Evolutionary conservation across 2,113 vertebrate species (phyloP).

Genomic region (Gambusia affinis): DNA sequence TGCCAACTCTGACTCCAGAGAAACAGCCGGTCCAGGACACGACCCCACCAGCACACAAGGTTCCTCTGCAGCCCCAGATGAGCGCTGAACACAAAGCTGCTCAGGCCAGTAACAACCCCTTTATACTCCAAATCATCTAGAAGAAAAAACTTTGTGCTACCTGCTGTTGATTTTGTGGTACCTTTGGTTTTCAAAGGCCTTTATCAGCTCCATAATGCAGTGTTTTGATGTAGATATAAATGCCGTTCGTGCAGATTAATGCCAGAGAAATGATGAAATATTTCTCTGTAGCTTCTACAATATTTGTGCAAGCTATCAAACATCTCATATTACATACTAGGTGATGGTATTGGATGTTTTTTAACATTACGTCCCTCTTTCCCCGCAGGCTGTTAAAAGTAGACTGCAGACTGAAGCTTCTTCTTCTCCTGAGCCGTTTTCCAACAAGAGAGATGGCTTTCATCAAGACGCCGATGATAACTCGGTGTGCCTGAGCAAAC

Average conservation of each 20-base stretch:
- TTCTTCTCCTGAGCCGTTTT: background rate
- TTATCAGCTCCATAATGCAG: too few species aligned
- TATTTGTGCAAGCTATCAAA: background rate
- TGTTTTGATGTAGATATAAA: too few species aligned
- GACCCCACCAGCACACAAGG: constrained; percentile 10
- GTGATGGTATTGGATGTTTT: background rate
- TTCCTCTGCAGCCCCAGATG: constrained; percentile 37
- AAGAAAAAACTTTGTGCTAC: too few species aligned
- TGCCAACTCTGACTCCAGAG: constrained; percentile 25
- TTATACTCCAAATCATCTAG: too few species aligned
- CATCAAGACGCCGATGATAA: background rate
- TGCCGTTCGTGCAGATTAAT: too few species aligned
- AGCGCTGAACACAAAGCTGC: constrained; percentile 12
- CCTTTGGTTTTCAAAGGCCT: too few species aligned
- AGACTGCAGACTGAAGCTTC: background rate
- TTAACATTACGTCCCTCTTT: background rate
- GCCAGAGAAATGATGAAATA: background rate
- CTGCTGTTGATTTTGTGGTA: too few species aligned
- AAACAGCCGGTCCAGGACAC: constrained; percentile 75
- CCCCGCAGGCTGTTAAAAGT: constrained; percentile 42
- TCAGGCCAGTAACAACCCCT: constrained; percentile 50
- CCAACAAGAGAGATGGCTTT: background rate
- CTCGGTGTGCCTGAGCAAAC: constrained; percentile 66
- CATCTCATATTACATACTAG: background rate
- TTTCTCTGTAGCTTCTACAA: background rate